These are phyloP conservation scores for Falco columbarius DNA, from an alignment of 2,797 vertebrate genomes.

Conservation along the genomic window DNA sequence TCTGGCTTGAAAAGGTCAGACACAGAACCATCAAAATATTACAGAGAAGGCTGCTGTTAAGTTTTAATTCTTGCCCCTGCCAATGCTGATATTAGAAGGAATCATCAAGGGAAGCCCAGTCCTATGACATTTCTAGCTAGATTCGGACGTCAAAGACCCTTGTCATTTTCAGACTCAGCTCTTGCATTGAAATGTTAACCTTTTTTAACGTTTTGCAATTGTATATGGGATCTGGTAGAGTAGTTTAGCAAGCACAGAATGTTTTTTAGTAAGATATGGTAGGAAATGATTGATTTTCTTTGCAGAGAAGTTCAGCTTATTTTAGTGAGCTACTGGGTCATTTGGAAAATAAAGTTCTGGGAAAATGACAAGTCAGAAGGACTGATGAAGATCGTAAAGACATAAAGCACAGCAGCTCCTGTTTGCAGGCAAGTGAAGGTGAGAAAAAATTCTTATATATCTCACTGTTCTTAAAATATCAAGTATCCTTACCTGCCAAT, in stretches of 20 bases:
- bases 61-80: neutral
- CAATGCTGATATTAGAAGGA: neutral
- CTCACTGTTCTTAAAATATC: conserved; percentile 35
- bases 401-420: conserved; percentile 3
- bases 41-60: neutral
- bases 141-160: neutral
- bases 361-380: conserved; percentile 22
- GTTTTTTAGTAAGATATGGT: neutral
- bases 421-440: neutral
- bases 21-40: rapidly evolving
- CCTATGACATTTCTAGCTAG: neutral
- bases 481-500: conserved; percentile 9
- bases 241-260: neutral
- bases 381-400: neutral
- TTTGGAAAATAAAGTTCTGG: conserved; percentile 35
- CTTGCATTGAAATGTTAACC: neutral
- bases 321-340: conserved; percentile 11
- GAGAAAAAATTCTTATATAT: neutral
- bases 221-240: neutral
- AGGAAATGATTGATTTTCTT: neutral
- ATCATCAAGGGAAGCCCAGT: neutral
- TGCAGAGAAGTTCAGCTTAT: neutral
- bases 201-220: neutral
- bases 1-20: neutral
- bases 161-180: neutral